Evolutionary conservation across 2,888 invertebrate species (phyloP).

Genomic region (Caenorhabditis afra): DNA sequence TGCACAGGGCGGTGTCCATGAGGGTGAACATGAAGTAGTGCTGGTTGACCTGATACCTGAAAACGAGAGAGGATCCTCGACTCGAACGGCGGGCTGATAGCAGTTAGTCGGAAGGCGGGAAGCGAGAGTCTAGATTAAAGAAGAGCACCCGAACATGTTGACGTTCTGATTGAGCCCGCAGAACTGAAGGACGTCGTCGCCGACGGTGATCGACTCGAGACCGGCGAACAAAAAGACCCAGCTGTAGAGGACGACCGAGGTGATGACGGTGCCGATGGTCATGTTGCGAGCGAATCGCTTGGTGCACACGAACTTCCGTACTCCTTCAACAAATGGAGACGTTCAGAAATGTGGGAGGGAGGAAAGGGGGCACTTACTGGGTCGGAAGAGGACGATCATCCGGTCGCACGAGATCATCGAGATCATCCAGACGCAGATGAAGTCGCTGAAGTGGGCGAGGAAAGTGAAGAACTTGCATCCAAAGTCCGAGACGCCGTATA

Average conservation of each 20-base stretch:
- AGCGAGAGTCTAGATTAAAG: not conserved
- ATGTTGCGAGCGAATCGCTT: slow-evolving; percentile 74
- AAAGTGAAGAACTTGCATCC: slow-evolving; percentile 76
- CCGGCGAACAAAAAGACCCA: slow-evolving; percentile 78
- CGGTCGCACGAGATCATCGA: slow-evolving; percentile 77
- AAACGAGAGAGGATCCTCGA: slow-evolving; percentile 4
- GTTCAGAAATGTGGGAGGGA: too few species aligned
- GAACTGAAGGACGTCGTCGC: slow-evolving; percentile 56
- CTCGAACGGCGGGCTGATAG: not conserved
- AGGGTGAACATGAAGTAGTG: slow-evolving; percentile 77
- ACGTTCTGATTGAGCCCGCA: slow-evolving; percentile 76
- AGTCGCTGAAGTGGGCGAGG: slow-evolving; percentile 78
- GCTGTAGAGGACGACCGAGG: slow-evolving; percentile 68
- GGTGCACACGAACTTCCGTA: slow-evolving; percentile 73
- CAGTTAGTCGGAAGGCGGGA: too few species aligned
- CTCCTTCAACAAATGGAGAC: slow-evolving; percentile 57
- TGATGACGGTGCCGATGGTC: slow-evolving; percentile 69
- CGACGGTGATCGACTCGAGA: slow-evolving; percentile 56
- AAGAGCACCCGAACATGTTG: slow-evolving; percentile 43
- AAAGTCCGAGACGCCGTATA: slow-evolving; percentile 74
- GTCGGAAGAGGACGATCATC: slow-evolving; percentile 75
- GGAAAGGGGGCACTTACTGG: slow-evolving; percentile 61
- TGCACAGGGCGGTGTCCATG: slow-evolving; percentile 76
- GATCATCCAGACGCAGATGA: slow-evolving; percentile 79
- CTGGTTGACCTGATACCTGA: slow-evolving; percentile 56